Evolutionary conservation across 2,888 invertebrate genomes (phyloP), one percentile per base, ranked within the genome.

Genomic region (Xylota segnis): DNA sequence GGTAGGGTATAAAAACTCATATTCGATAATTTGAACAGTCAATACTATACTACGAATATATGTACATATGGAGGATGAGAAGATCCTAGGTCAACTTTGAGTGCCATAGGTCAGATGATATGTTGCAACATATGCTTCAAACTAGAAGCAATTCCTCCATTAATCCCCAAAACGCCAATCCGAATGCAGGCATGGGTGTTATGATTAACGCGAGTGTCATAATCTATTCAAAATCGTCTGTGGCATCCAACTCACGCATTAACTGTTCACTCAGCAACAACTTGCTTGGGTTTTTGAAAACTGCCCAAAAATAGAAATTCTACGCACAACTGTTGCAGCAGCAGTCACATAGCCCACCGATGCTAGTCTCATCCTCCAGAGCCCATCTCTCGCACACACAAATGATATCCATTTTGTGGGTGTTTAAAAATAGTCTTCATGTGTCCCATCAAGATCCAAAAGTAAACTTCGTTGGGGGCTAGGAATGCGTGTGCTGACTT

Each of bases 381-480:
- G 14, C 34, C 63, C 56, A 72, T 56, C 70, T 54, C 34, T 58
- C 45, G 18, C 40, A 40, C 7, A 43, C 56, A 63, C 70, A 75
- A 29, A 75, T 71, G 75, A 61, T 47, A 79, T 61, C 81, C 86
- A 86, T 87, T 74, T 78, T 58, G 82, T 82, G 83, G 77, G 65
- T 54, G 72, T 77, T 83, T 87, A 83, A 83, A 87, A 83, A 87
- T 87, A 86, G 82, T 63, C 47, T 45, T 34, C 52, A 76, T 81
- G 76, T 82, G 82, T 86, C 81, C 72, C 82, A 86, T 72, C 76
- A 81, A 66, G 16, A 72, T 87, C 87, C 83, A 87, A 87, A 87
- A 87, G 87, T 65, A 78, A 83, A 83, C 87, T 87, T 83, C 87
- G 87, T 78, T 83, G 87, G 87, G 83, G 87, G 87, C 87, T 87